Conservation (phyloP, 2,113 vertebrate species). For the Drymodes brunneopygia region DNA sequence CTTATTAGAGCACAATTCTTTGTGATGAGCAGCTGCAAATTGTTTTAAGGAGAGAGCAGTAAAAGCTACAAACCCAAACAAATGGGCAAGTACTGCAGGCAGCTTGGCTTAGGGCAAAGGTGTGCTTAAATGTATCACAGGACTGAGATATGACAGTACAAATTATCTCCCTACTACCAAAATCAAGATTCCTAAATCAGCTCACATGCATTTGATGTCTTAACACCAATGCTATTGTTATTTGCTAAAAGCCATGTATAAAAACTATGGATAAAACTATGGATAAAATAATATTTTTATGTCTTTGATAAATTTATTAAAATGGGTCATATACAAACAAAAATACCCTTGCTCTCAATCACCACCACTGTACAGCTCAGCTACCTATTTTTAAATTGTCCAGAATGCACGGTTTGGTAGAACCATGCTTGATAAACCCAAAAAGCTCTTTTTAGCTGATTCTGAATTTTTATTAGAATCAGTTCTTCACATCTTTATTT, state of each 20-base stretch:
- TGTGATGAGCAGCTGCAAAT: neutral
- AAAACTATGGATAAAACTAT: neutral
- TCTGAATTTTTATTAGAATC: neutral
- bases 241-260: neutral
- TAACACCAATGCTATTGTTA: neutral
- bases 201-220: neutral
- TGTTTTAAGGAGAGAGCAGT: neutral
- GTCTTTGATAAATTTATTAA: neutral
- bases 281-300: neutral
- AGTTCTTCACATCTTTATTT: neutral
- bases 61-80: neutral
- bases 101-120: neutral
- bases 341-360: neutral
- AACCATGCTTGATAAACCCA: neutral
- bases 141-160: neutral
- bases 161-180: neutral
- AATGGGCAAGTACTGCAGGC: neutral
- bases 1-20: accelerated
- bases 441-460: neutral
- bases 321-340: neutral
- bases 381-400: neutral
- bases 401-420: neutral
- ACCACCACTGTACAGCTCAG: neutral
- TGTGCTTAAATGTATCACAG: neutral
- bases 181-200: neutral